These are phyloP conservation scores for Onychomys leucogaster DNA, from an alignment of 2,797 vertebrate species.

Conservation along the genomic window DNA sequence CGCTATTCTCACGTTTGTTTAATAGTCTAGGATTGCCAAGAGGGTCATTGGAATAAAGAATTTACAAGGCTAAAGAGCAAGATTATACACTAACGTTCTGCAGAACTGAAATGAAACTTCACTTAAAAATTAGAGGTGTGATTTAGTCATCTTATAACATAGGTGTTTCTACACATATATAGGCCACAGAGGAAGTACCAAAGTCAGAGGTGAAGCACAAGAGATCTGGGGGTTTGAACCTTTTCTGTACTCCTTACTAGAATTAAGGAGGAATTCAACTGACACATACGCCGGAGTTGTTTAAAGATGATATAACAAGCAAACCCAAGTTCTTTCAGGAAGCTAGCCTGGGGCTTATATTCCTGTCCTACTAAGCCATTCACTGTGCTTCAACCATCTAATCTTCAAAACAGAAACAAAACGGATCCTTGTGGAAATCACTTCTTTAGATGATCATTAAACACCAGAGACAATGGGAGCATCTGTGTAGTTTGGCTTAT, in stretches of 20 bases:
- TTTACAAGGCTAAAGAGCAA: constrained; percentile 45
- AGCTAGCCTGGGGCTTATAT: not conserved
- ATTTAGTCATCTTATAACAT: constrained; percentile 34
- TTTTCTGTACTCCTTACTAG: constrained; percentile 17
- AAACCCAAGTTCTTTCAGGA: constrained; percentile 37
- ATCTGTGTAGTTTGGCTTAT: constrained; percentile 40
- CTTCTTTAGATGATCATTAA: constrained; percentile 50
- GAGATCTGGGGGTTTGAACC: not conserved
- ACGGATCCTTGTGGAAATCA: not conserved
- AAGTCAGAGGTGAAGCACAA: constrained; percentile 23
- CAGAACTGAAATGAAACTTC: constrained; percentile 35
- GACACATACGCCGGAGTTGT: constrained; percentile 6
- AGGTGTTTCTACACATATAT: not conserved
- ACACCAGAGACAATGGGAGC: constrained; percentile 43
- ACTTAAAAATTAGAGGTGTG: constrained; percentile 51
- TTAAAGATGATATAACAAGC: constrained; percentile 37
- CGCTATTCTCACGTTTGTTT: constrained; percentile 13
- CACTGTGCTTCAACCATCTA: constrained; percentile 17
- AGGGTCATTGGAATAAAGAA: constrained; percentile 37
- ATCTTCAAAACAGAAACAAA: constrained; percentile 46
- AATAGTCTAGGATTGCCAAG: constrained; percentile 53
- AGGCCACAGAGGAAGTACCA: constrained; percentile 27
- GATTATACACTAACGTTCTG: constrained; percentile 23
- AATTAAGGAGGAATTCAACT: constrained; percentile 40
- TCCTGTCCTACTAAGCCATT: constrained; percentile 26